Conservation (phyloP, 2,113 vertebrate genomes). For the Entomyzon cyanotis region DNA sequence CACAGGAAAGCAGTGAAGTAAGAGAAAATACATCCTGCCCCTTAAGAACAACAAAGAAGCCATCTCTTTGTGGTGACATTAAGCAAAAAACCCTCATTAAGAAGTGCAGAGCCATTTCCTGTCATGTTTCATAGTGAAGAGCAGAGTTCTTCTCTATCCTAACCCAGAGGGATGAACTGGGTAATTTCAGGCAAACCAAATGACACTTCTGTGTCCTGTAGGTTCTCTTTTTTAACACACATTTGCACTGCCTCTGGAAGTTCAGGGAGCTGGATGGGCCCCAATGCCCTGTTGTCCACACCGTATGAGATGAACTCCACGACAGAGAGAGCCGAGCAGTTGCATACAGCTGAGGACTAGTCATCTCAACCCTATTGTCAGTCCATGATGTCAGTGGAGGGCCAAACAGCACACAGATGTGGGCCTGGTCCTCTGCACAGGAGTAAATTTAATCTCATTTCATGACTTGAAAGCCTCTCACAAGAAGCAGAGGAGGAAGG, state of each 20-base stretch:
- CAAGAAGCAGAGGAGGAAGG: background rate
- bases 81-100: background rate
- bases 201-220: background rate
- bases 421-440: background rate
- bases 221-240: background rate
- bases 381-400: background rate
- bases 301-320: background rate
- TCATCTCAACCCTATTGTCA: background rate
- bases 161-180: background rate
- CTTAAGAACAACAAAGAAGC: background rate
- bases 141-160: background rate
- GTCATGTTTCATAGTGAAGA: background rate
- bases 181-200: background rate
- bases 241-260: background rate
- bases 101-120: background rate
- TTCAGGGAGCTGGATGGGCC: background rate
- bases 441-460: background rate
- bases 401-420: background rate
- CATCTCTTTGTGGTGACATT: background rate
- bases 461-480: background rate
- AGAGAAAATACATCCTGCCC: background rate
- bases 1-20: background rate
- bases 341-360: background rate
- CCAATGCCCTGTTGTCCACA: fast-evolving
- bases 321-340: background rate